phyloP scores from a whole-genome alignment of 2,888 invertebrate genomes.

The Vesta saturnalis region DNA sequence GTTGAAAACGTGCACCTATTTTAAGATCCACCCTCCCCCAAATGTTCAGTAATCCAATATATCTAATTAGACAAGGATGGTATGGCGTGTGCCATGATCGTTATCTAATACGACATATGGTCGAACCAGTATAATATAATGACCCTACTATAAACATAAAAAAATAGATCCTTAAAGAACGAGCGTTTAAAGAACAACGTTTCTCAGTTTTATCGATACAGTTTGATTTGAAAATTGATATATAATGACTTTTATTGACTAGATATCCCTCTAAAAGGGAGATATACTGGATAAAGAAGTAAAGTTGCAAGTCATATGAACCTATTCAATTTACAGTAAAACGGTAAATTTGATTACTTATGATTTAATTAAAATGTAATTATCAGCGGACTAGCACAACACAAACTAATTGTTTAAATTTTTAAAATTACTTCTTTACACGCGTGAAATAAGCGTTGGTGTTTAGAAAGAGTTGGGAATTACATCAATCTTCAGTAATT shows the following conservation, averaged over 20 bases:
- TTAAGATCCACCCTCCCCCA: constrained; percentile 30
- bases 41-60: constrained; percentile 41
- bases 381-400: constrained; percentile 11
- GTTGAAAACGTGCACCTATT: constrained; percentile 40
- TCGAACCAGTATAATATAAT: constrained; percentile 42
- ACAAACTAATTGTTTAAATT: constrained; percentile 22
- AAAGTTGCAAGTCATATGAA: neutral
- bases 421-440: constrained; percentile 18
- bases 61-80: constrained; percentile 39
- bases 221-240: constrained; percentile 29
- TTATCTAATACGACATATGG: constrained; percentile 46
- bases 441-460: constrained; percentile 18
- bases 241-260: constrained; percentile 27
- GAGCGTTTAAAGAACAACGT: neutral
- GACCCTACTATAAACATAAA: constrained; percentile 28
- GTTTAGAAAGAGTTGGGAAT: neutral
- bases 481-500: constrained; percentile 16
- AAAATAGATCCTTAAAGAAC: constrained; percentile 13
- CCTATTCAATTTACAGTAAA: neutral
- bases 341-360: constrained; percentile 20
- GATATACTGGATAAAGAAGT: neutral
- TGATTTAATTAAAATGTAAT: constrained; percentile 24
- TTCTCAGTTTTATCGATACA: neutral
- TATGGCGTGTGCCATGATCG: constrained; percentile 45
- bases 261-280: no score